These are phyloP conservation scores for Zaprionus inermis DNA, from an alignment of 1,140 invertebrate genomes.

Conservation along the genomic window DNA sequence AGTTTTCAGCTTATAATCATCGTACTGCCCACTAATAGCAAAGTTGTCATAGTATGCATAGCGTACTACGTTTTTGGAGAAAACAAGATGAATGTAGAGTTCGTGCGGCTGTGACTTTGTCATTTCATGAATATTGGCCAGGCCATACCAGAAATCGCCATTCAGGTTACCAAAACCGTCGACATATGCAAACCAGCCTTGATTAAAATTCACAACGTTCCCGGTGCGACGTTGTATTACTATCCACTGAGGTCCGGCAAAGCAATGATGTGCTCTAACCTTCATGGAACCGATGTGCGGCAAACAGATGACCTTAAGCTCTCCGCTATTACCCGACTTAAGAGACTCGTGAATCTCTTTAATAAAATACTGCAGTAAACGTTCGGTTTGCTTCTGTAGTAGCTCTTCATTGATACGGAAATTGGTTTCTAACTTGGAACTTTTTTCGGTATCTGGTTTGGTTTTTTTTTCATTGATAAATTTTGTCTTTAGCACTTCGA, in stretches of 20 bases:
- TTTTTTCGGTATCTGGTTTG: background rate
- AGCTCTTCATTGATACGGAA: conserved; percentile 2
- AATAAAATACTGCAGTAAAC: background rate
- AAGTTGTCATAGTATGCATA: conserved; percentile 36
- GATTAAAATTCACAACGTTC: conserved; percentile 16
- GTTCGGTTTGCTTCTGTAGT: conserved; percentile 22
- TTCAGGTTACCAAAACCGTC: conserved; percentile 34
- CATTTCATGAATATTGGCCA: conserved; percentile 32
- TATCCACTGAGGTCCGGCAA: conserved; percentile 21
- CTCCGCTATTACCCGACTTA: background rate
- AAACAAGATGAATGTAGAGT: conserved; percentile 29
- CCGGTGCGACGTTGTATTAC: conserved; percentile 35
- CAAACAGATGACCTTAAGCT: background rate
- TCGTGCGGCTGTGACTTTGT: conserved; percentile 22
- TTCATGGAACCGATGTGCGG: conserved; percentile 19
- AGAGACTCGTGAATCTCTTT: conserved; percentile 20
- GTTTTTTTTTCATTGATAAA: background rate
- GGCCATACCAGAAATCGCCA: conserved; percentile 32
- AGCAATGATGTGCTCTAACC: background rate
- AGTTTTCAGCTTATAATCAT: conserved; percentile 22
- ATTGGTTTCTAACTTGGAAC: conserved; percentile 5
- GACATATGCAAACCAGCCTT: conserved; percentile 29
- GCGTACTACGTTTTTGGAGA: conserved; percentile 13
- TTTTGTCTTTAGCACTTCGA: background rate
- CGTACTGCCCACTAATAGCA: conserved; percentile 16